Conservation (phyloP, 2,888 invertebrate genomes). For the Aleiodes testaceus region DNA sequence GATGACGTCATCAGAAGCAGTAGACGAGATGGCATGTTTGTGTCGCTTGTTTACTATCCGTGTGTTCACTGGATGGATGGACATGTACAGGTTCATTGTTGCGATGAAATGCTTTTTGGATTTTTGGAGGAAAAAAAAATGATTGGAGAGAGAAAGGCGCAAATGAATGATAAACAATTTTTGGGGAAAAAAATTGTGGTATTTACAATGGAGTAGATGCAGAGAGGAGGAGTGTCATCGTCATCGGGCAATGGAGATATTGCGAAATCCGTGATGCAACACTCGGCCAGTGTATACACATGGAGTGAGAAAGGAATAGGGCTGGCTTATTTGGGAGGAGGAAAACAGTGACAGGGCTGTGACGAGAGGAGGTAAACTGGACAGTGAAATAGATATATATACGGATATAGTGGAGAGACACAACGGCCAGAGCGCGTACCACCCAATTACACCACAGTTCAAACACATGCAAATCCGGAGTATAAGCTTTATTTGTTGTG, state of each 20-base stretch:
- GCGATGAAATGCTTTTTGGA: conserved; percentile 37
- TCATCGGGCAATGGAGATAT: conserved; percentile 56
- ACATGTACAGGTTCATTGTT: conserved; percentile 26
- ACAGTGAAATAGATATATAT: conserved; percentile 43
- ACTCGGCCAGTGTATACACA: conserved; percentile 47
- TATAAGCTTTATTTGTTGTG: conserved; percentile 74
- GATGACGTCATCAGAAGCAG: conserved; percentile 63
- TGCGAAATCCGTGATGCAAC: conserved; percentile 57
- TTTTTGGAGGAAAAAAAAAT: conserved; percentile 15
- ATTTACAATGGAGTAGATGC: conserved; percentile 25
- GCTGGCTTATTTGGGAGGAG: conserved; percentile 6
- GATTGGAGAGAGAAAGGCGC: background rate
- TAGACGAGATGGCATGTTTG: conserved; percentile 49
- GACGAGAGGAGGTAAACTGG: conserved; percentile 42
- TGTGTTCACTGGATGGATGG: conserved; percentile 36
- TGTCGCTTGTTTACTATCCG: conserved; percentile 49
- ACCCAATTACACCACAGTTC: conserved; percentile 73
- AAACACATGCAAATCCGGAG: conserved; percentile 73
- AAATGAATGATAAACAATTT: no score
- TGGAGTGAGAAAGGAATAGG: conserved; percentile 34
- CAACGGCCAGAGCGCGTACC: conserved; percentile 61
- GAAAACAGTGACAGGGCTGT: conserved; percentile 45
- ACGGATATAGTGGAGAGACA: conserved; percentile 39
- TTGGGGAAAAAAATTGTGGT: background rate
- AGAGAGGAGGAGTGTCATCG: conserved; percentile 34